Evolutionary conservation across 2,888 invertebrate genomes (phyloP).

Genomic region (Dryobota labecula): DNA sequence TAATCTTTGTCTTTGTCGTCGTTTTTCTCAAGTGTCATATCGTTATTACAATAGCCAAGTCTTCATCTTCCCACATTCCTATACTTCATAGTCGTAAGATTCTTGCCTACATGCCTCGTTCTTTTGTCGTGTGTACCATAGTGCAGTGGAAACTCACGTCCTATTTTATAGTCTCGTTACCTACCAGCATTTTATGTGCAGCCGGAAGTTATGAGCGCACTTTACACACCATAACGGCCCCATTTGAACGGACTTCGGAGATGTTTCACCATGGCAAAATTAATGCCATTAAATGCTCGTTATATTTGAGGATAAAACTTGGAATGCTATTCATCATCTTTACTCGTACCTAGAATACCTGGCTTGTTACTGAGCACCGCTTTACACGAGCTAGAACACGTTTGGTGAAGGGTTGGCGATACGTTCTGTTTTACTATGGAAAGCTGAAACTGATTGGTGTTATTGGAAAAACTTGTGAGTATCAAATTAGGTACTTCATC

Average conservation of each 20-base stretch:
- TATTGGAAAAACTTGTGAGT: constrained; percentile 7
- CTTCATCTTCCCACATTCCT: not conserved
- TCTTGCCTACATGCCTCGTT: not conserved
- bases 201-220: constrained; percentile 47
- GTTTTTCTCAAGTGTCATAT: not conserved
- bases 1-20: too few species aligned
- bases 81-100: not conserved
- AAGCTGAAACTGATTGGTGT: not conserved
- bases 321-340: constrained; percentile 43
- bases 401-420: not conserved
- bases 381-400: not conserved
- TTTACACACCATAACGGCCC: constrained; percentile 46
- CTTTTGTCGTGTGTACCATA: constrained; percentile 13
- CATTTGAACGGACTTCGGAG: constrained; percentile 35
- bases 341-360: constrained; percentile 24
- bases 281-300: constrained; percentile 43
- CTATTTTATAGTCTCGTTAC: constrained; percentile 41
- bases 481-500: not conserved
- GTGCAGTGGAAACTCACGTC: constrained; percentile 29
- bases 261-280: constrained; percentile 39
- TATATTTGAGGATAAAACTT: constrained; percentile 42
- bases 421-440: not conserved
- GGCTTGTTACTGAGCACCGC: constrained; percentile 1
- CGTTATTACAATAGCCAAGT: not conserved
- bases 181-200: constrained; percentile 42